Conservation (phyloP, 1,140 invertebrate genomes). For the Melipona quadrifasciata region DNA sequence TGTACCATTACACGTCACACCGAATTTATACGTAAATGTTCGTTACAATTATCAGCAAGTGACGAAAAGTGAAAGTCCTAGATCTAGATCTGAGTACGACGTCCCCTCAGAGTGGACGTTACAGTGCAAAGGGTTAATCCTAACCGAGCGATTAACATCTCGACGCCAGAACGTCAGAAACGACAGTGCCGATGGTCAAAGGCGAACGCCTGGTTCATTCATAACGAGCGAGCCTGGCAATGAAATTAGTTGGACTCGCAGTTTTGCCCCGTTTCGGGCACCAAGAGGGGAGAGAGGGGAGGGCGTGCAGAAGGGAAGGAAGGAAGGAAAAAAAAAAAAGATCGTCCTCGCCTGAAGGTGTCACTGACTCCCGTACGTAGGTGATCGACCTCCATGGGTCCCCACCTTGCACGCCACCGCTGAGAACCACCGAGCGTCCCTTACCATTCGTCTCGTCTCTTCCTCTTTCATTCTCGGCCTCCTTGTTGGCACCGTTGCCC, state of each 20-base stretch:
- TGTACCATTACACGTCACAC: too few relatives aligned
- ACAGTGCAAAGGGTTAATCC: too few relatives aligned
- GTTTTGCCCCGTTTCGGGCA: too few relatives aligned
- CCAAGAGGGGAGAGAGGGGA: neutral
- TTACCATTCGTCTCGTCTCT: conserved; percentile 43
- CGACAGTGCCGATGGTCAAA: too few relatives aligned
- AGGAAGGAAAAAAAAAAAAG: conserved; percentile 59
- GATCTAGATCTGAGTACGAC: too few relatives aligned
- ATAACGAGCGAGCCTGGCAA: neutral
- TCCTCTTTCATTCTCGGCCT: conserved; percentile 39
- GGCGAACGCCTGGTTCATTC: neutral
- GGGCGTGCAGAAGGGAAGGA: neutral
- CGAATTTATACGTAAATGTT: too few relatives aligned
- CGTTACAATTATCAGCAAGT: too few relatives aligned
- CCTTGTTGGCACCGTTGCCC: conserved; percentile 61
- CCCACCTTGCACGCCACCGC: conserved; percentile 62
- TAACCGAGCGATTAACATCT: too few relatives aligned
- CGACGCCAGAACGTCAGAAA: too few relatives aligned
- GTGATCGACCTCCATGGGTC: conserved; percentile 81
- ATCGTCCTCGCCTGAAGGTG: conserved; percentile 78
- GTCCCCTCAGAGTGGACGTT: too few relatives aligned
- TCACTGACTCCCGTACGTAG: conserved; percentile 82
- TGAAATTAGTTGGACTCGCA: too few relatives aligned
- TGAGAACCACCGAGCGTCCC: conserved; percentile 14
- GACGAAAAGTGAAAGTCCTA: too few relatives aligned